Conservation (phyloP, 2,113 vertebrate species). For the Lamprotornis superbus region DNA sequence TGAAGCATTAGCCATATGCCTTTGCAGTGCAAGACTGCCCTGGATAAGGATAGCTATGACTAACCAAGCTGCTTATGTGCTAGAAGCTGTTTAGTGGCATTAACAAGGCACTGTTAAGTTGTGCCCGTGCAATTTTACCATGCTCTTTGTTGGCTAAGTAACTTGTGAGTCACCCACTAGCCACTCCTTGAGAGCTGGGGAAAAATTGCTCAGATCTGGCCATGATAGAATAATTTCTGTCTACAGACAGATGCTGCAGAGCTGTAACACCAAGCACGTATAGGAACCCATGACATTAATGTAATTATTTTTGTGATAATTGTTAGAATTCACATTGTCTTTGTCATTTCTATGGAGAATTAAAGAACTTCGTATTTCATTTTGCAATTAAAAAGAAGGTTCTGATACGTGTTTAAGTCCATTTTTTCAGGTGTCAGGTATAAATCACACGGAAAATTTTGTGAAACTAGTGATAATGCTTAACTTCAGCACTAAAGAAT, state of each 20-base stretch:
- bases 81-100: neutral
- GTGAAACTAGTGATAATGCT: neutral
- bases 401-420: neutral
- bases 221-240: neutral
- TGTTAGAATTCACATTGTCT: neutral
- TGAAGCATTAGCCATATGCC: fast-evolving
- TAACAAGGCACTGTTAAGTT: neutral
- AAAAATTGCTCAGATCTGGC: neutral
- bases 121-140: neutral
- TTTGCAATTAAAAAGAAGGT: neutral
- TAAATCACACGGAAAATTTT: neutral
- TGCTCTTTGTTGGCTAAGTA: neutral
- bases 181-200: neutral
- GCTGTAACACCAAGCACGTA: neutral
- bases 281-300: neutral
- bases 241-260: neutral
- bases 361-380: neutral
- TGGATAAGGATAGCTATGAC: neutral
- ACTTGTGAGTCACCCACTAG: neutral
- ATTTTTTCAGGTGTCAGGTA: neutral
- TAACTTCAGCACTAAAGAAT: neutral
- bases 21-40: neutral
- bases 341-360: neutral
- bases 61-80: neutral
- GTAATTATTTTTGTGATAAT: neutral